Evolutionary conservation across 2,888 invertebrate species (phyloP).

Genomic region (Electrophaes corylata): DNA sequence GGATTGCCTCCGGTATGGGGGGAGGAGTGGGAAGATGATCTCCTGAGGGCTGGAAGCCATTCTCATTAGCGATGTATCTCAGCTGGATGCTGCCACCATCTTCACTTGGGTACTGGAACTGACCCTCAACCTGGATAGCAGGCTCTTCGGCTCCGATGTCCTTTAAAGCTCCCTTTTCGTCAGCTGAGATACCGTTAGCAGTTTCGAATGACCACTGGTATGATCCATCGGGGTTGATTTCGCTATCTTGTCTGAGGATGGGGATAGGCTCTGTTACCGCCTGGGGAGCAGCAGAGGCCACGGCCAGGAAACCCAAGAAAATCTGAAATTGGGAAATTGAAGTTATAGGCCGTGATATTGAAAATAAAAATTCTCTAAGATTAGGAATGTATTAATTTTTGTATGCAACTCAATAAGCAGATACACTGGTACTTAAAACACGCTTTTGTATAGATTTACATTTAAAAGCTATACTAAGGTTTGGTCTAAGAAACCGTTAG

Average conservation of each 20-base stretch:
- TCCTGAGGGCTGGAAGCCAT: constrained; percentile 87
- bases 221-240: constrained; percentile 85
- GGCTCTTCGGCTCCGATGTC: constrained; percentile 81
- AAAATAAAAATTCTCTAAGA: background rate
- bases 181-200: constrained; percentile 85
- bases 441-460: too few species aligned
- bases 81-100: constrained; percentile 85
- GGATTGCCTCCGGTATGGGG: constrained; percentile 88
- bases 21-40: constrained; percentile 86
- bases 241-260: constrained; percentile 82
- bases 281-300: constrained; percentile 71
- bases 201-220: constrained; percentile 85
- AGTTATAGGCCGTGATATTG: background rate
- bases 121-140: constrained; percentile 84
- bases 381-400: background rate
- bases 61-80: constrained; percentile 87
- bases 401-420: background rate
- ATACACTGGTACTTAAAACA: too few species aligned
- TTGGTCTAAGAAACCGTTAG: too few species aligned
- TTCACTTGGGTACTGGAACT: constrained; percentile 86
- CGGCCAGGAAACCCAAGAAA: constrained; percentile 65
- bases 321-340: constrained; percentile 60
- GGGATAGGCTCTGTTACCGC: constrained; percentile 65
- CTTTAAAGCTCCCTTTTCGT: constrained; percentile 83
- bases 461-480: too few species aligned